Evolutionary conservation across 2,797 vertebrate genomes (phyloP).

Genomic region (Eidolon dupreanum): DNA sequence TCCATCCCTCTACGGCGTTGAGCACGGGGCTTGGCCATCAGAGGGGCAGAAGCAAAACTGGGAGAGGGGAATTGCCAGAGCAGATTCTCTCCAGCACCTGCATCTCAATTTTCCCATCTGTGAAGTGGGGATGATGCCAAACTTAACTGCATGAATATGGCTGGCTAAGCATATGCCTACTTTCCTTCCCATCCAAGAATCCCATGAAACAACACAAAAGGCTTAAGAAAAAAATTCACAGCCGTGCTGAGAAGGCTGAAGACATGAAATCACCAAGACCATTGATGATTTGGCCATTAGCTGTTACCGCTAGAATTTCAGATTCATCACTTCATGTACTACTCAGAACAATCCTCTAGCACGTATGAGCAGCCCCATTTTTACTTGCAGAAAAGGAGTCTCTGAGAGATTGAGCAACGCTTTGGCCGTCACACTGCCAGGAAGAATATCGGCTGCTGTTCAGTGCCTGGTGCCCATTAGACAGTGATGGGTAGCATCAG

Average conservation of each 20-base stretch:
- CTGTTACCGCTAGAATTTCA: not conserved
- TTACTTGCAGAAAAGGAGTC: not conserved
- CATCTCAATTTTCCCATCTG: not conserved
- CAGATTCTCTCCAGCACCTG: not conserved
- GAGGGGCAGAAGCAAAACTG: not conserved
- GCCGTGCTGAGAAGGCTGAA: not conserved
- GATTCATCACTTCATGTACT: not conserved
- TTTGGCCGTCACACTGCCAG: not conserved
- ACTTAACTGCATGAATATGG: not conserved
- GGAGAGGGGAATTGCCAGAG: not conserved
- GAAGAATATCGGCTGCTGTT: not conserved
- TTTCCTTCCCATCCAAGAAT: not conserved
- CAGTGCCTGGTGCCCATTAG: not conserved
- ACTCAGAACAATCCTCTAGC: not conserved
- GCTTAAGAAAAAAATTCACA: not conserved
- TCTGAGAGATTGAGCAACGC: not conserved
- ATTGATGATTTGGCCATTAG: not conserved
- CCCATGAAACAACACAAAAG: not conserved
- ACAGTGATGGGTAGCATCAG: not conserved
- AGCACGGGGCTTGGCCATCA: not conserved
- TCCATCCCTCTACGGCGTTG: not conserved
- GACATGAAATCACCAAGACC: not conserved
- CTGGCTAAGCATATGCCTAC: not conserved
- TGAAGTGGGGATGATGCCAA: not conserved
- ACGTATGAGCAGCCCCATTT: fast-evolving